Percentiles rank a stretch among this genome's conserved stretches.
phyloP scores from a whole-genome alignment of 2,113 vertebrate genomes.

The Suncus etruscus region DNA sequence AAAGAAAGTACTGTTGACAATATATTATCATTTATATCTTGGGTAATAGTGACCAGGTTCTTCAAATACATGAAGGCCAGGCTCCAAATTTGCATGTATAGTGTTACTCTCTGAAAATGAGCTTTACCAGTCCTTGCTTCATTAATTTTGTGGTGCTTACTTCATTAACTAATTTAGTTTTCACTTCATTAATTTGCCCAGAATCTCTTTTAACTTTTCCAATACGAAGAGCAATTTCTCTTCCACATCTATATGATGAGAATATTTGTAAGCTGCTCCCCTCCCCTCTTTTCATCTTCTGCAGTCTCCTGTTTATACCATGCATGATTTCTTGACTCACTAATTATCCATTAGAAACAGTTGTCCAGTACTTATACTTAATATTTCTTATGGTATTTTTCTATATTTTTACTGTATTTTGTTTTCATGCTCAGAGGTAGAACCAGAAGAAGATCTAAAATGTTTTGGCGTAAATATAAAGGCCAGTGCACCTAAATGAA shows the following conservation, averaged over 20 bases:
- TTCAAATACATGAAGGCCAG: constrained; percentile 35
- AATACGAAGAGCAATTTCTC: constrained; percentile 43
- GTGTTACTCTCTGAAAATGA: constrained; percentile 68
- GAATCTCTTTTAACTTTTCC: constrained; percentile 63
- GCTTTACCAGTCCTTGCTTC: constrained; percentile 58
- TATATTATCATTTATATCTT: background rate
- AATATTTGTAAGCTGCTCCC: background rate
- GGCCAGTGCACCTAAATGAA: background rate
- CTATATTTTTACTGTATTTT: background rate
- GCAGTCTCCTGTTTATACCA: background rate
- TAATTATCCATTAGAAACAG: constrained; percentile 63
- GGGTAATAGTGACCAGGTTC: constrained; percentile 6
- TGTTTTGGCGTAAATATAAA: constrained; percentile 50
- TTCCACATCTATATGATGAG: background rate
- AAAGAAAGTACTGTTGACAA: constrained; percentile 14
- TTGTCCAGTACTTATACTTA: constrained; percentile 51
- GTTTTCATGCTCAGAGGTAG: constrained; percentile 2
- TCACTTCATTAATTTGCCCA: constrained; percentile 76
- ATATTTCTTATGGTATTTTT: background rate
- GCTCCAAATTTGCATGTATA: constrained; percentile 61
- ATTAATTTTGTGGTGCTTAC: constrained; percentile 78
- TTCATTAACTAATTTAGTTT: constrained; percentile 79
- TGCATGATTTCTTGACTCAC: constrained; percentile 44
- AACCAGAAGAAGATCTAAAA: constrained; percentile 36
- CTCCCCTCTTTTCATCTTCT: background rate